Base-by-base conservation (phyloP, 1,140 invertebrate genomes). In the Dendroctonus valens region DNA sequence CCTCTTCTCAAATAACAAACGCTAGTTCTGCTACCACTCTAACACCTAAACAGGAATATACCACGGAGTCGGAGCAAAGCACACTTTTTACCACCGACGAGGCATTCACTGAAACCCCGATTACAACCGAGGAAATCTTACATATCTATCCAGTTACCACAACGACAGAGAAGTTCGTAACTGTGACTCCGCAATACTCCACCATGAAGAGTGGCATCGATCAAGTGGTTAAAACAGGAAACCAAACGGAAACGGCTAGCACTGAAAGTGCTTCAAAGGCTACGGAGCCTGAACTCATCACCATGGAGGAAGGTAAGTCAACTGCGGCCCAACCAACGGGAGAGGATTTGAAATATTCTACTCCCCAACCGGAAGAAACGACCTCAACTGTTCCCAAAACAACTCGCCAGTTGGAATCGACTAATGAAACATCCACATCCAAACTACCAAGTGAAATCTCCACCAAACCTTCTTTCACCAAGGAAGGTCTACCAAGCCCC, bases 121-220 rank as follows among this genome's bases (percentile, higher is more conserved):
- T n/a, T 40, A n/a, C 8, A 6, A 58, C 57, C 41, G 79, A 78
- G 70, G 70, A 71, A 54, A 74, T 70, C 50, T 74, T 77, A 70
- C 73, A 71, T 14, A 75, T 76, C 41, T 72, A 69, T 71, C 76
- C 71, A 38, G 69, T 73, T 57, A 79, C 80, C 67, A 73, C 71
- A 59, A 74, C 75, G 8, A 75, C 72, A 67, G 80, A 81, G 72
- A 82, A 78, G 74, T 79, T 79, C 74, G 77, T 78, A 59, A 79
- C 77, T 46, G 79, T 82, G 66, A 81, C 78, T 40, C 73, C 79
- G 60, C 78, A 81, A 74, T 72, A 72, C 55, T 50, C 63, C 11
- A 55, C 53, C 48, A 48, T 53, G n/a, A 38, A 11, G 9, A 6
- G 49, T 40, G 12, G 6, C 5, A 41, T 26, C 8, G 41, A 48